Percentiles rank a stretch among this genome's conserved stretches.
phyloP scores from a whole-genome alignment of 2,797 vertebrate genomes.

The Heliangelus exortis region DNA sequence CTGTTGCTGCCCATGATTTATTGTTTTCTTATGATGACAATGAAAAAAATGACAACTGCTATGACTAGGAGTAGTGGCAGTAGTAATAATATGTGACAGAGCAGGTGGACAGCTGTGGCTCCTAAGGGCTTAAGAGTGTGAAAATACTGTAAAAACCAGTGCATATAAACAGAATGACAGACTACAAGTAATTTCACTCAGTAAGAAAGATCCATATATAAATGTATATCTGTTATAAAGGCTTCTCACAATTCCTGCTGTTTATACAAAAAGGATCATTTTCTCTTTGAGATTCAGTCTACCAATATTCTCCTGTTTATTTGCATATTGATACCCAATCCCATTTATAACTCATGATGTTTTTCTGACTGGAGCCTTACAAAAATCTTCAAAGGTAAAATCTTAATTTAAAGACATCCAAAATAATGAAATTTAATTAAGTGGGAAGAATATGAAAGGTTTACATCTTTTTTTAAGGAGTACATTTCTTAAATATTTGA shows the following conservation, averaged over 20 bases:
- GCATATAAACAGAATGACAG: background rate
- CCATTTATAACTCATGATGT: background rate
- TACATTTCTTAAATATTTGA: background rate
- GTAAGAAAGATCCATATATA: background rate
- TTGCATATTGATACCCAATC: background rate
- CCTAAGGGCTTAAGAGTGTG: background rate
- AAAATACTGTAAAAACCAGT: background rate
- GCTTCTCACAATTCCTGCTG: background rate
- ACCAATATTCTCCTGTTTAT: background rate
- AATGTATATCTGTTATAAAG: background rate
- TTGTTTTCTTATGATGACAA: background rate
- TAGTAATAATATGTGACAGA: background rate
- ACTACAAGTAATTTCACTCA: background rate
- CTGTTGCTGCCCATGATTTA: background rate
- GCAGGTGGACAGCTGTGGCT: background rate
- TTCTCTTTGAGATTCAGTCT: background rate
- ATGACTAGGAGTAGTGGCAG: background rate
- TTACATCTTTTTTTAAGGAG: background rate
- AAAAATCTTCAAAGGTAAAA: slow-evolving; percentile 4
- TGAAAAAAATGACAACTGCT: background rate
- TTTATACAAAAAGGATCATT: background rate
- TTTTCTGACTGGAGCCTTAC: background rate
- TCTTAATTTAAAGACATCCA: background rate
- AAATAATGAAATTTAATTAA: slow-evolving; percentile 5
- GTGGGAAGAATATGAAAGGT: background rate